Conservation (phyloP, 2,888 invertebrate species). For the Iselma pallidipennis region DNA sequence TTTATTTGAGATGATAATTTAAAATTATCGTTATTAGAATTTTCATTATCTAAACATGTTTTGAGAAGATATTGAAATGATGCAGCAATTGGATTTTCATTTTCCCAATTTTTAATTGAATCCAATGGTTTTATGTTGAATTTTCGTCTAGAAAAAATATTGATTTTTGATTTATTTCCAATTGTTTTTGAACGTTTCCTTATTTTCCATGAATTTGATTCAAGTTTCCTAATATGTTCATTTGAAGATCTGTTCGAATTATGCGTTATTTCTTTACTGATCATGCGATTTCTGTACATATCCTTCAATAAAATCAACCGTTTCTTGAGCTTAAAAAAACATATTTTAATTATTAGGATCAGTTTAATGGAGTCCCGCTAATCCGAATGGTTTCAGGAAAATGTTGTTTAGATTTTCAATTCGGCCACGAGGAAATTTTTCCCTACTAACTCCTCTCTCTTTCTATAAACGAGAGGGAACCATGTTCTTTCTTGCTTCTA, state of each 20-base stretch:
- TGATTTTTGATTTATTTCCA: neutral
- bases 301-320: neutral
- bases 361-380: too few relatives aligned
- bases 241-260: neutral
- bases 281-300: neutral
- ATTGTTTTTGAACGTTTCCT: neutral
- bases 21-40: too few relatives aligned
- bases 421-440: too few relatives aligned
- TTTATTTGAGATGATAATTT: too few relatives aligned
- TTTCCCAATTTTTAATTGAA: neutral
- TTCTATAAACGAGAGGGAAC: too few relatives aligned
- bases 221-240: neutral
- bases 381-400: too few relatives aligned
- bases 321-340: neutral
- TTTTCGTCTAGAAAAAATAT: too few relatives aligned
- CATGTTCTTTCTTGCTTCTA: too few relatives aligned
- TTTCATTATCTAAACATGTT: neutral
- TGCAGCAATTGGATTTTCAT: slow-evolving; percentile 26
- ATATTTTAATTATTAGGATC: too few relatives aligned
- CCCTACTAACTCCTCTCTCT: too few relatives aligned
- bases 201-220: neutral
- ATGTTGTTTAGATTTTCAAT: too few relatives aligned
- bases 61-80: slow-evolving; percentile 17
- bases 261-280: neutral
- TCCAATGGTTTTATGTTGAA: too few relatives aligned